phyloP scores from a whole-genome alignment of 2,113 vertebrate species.

The Lophotis ruficrista region DNA sequence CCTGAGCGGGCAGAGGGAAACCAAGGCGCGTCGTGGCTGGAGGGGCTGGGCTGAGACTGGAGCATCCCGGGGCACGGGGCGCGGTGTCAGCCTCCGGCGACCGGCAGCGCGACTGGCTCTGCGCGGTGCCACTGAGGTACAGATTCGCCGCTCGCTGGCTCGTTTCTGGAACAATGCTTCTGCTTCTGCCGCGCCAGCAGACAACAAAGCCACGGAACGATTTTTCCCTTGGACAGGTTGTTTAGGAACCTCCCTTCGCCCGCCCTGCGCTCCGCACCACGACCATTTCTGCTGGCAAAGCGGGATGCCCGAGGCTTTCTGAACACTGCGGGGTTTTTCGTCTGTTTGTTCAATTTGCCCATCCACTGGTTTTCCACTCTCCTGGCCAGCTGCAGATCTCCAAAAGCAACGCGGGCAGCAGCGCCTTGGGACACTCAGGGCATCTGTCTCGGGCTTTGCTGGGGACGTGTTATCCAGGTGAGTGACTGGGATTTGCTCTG shows the following conservation, averaged over 20 bases:
- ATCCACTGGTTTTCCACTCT: neutral
- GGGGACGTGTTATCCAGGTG: rapidly evolving
- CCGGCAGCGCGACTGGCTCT: neutral
- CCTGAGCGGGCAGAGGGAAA: neutral
- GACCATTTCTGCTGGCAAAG: rapidly evolving
- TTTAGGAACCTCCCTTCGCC: neutral
- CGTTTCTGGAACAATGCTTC: rapidly evolving
- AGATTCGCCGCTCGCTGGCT: neutral
- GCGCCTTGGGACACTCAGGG: rapidly evolving
- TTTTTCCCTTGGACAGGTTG: neutral
- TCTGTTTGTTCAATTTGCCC: too few relatives aligned
- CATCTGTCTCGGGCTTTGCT: neutral
- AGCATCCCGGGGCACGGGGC: rapidly evolving
- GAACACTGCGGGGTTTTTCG: neutral
- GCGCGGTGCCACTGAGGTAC: neutral
- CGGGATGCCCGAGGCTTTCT: rapidly evolving
- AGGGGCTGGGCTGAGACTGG: neutral
- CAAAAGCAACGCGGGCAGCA: neutral
- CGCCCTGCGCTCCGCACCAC: rapidly evolving
- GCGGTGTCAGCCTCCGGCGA: rapidly evolving
- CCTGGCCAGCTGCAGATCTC: neutral
- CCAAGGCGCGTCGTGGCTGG: neutral
- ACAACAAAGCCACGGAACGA: rapidly evolving
- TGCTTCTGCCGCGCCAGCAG: neutral
- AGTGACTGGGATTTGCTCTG: rapidly evolving